Evolutionary conservation across 2,113 vertebrate species (phyloP), one percentile per base, ranked within the genome.

Genomic region (Daboia siamensis): DNA sequence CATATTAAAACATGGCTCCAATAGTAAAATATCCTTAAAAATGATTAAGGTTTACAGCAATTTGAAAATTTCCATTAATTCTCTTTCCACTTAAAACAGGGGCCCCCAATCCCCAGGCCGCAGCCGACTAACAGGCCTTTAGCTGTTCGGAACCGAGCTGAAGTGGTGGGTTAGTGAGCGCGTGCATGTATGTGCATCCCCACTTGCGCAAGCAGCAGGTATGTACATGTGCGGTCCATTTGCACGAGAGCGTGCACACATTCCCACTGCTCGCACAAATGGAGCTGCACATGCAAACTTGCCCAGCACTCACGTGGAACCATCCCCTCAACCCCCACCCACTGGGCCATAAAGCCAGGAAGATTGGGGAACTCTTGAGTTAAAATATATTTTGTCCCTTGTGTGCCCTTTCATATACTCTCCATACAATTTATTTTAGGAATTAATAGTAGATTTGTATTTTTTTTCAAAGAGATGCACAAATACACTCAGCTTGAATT

Each of bases 161-260:
- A n/a, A 64, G 11, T 12, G 5, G 11, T 0, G 26, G 3, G 29
- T n/a, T 1, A n/a, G 10, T 11, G 29, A 1, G 11, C 13, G 26
- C 4, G 5, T 64, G 61, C 61, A 51, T 51, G 48, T 51, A 8
- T 8, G 48, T 1, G 48, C 48, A 51, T 9, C 48, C 1, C 48
- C 48, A 51, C 8, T 51, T 51, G 48, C 8, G 8, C 48, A 51
- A 51, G 48, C 8, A 51, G 48, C 8, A 8, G 48, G 48, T 51
- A 1, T 51, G 9, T 51, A 8, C 48, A 51, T 10, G 48, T 51
- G 48, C 48, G 0, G 48, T 48, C 48, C 48, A 51, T 51, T 51
- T 51, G 48, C 48, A 51, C 8, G 8, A 51, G 48, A 51, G 48
- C 48, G 7, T 51, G 48, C 1, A 0, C 48, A 51, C 48, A 51